Evolutionary conservation across 2,797 vertebrate species (phyloP).

Genomic region (Gadopsis bispinosus): DNA sequence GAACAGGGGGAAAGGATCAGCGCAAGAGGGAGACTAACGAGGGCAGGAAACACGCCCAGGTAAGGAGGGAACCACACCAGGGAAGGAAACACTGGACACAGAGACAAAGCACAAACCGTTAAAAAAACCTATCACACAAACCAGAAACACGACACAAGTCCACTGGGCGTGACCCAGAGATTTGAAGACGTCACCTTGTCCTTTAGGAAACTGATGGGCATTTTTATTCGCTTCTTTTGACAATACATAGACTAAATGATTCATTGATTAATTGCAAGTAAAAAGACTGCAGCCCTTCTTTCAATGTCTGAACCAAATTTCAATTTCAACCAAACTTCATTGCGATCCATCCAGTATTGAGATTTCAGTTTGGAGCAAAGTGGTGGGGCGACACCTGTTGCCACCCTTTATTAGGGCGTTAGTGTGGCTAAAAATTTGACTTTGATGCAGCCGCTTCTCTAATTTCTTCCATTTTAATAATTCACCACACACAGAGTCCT

Average conservation of each 20-base stretch:
- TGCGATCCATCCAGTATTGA: background rate
- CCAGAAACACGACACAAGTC: too few relatives aligned
- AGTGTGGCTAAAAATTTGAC: constrained; percentile 20
- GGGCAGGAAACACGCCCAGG: too few relatives aligned
- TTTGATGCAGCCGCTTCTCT: constrained; percentile 37
- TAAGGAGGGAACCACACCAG: too few relatives aligned
- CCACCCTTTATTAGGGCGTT: background rate
- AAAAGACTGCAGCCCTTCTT: background rate
- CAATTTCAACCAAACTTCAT: background rate
- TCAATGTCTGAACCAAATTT: background rate
- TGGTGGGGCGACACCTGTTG: background rate
- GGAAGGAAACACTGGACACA: too few relatives aligned
- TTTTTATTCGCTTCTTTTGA: background rate
- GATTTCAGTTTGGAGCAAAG: background rate
- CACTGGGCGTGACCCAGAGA: too few relatives aligned
- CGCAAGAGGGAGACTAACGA: too few relatives aligned
- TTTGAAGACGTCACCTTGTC: background rate
- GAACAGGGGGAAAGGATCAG: too few relatives aligned
- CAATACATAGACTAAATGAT: too few relatives aligned
- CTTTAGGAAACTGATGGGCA: too few relatives aligned
- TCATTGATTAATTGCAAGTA: background rate
- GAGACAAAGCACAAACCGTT: too few relatives aligned
- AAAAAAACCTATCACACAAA: too few relatives aligned
- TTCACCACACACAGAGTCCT: background rate
- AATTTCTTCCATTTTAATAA: constrained; percentile 42